These are phyloP conservation scores for Acanthisitta chloris DNA, from an alignment of 2,113 vertebrate species.

Conservation along the genomic window DNA sequence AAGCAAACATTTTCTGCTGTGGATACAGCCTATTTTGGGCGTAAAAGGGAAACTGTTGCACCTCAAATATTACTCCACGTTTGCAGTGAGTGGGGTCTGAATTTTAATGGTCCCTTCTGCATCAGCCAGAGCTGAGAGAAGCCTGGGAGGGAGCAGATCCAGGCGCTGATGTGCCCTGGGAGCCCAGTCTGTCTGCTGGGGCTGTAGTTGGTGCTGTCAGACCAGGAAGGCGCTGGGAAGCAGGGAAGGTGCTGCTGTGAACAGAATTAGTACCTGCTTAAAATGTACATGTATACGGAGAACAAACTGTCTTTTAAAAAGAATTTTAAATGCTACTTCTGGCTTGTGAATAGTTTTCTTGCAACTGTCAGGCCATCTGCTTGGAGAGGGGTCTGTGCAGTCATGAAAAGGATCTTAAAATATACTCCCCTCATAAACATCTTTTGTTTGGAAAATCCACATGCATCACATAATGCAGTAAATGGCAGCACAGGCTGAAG, in stretches of 20 bases:
- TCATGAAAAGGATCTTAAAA: slow-evolving; percentile 61
- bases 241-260: neutral
- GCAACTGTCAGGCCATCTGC: slow-evolving; percentile 69
- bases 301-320: slow-evolving; percentile 45
- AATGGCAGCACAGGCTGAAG: slow-evolving; percentile 33
- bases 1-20: neutral
- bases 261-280: slow-evolving; percentile 44
- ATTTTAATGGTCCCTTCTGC: neutral
- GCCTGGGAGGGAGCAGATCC: accelerated
- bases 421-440: slow-evolving; percentile 50
- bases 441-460: slow-evolving; percentile 68
- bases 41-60: neutral
- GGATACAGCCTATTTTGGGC: neutral
- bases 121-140: neutral
- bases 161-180: neutral
- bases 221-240: neutral
- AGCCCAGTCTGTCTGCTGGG: neutral
- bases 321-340: slow-evolving; percentile 35
- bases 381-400: slow-evolving; percentile 44
- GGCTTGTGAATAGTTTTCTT: slow-evolving; percentile 52
- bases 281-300: neutral
- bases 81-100: neutral
- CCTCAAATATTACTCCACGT: neutral
- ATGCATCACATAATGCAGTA: slow-evolving; percentile 42
- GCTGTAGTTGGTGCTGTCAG: neutral